A percentile compares a stretch with the other conserved stretches of the same genome.
Evolutionary conservation across 2,797 vertebrate species (phyloP).

Genomic region (Catamblyrhynchus diadema): DNA sequence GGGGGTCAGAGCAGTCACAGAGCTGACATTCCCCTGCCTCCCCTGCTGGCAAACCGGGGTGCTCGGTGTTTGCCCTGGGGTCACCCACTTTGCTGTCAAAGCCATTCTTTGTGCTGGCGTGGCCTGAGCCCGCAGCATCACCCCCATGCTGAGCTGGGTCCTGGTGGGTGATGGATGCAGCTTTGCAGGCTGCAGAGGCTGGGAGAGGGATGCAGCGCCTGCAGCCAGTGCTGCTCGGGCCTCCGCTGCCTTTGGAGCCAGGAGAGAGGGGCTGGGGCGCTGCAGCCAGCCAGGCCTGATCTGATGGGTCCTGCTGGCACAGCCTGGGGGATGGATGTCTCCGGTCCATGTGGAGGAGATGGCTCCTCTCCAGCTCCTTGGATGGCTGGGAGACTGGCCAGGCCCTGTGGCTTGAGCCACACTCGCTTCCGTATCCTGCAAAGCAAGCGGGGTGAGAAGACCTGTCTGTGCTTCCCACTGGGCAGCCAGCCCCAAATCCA

Average conservation of each 20-base stretch:
- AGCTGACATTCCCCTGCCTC: neutral
- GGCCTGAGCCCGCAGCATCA: neutral
- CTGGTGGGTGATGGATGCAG: neutral
- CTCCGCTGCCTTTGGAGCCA: neutral
- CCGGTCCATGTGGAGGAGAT: accelerated
- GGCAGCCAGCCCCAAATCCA: neutral
- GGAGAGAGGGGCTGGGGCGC: neutral
- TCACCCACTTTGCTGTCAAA: conserved; percentile 40
- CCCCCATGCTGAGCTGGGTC: neutral
- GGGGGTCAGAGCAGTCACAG: conserved; percentile 50
- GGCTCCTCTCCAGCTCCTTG: neutral
- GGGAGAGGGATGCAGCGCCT: neutral
- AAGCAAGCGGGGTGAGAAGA: neutral
- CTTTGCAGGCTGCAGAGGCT: neutral
- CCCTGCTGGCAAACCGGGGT: neutral
- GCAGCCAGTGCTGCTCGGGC: neutral
- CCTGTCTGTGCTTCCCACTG: accelerated
- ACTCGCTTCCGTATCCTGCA: neutral
- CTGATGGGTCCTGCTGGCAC: neutral
- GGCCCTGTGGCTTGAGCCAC: neutral
- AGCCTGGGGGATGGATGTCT: neutral
- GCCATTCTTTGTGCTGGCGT: neutral
- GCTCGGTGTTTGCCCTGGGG: neutral
- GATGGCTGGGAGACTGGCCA: neutral
- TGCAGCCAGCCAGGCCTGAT: neutral